Conservation (phyloP, 64 coral and sea anemone species). For the Montipora foliosa region DNA sequence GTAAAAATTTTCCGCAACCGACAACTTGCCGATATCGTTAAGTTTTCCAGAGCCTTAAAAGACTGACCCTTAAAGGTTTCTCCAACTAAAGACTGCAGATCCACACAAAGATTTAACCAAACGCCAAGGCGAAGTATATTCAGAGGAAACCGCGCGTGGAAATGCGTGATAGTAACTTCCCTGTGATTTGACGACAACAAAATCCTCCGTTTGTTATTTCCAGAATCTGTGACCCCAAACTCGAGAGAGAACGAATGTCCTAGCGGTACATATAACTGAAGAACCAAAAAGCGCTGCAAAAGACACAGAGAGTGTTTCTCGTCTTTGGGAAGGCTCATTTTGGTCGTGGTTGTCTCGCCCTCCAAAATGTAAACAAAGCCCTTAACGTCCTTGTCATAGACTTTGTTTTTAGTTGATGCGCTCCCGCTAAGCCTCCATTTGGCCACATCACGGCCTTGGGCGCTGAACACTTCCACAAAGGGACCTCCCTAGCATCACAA, state of each 20-base stretch:
- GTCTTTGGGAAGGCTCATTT: conserved; percentile 96
- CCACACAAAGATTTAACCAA: conserved; percentile 96
- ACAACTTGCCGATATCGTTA: conserved; percentile 96
- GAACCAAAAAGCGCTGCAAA: conserved; percentile 84
- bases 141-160: conserved; percentile 95
- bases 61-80: conserved; percentile 94
- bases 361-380: conserved; percentile 98
- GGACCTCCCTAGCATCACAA: conserved; percentile 79
- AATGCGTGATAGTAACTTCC: conserved; percentile 89
- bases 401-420: conserved; percentile 75
- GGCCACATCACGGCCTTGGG: conserved; percentile 89
- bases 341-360: conserved; percentile 97
- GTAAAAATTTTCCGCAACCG: conserved; percentile 96
- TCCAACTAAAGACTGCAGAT: conserved; percentile 84
- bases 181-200: conserved; percentile 94
- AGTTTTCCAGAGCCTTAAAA: conserved; percentile 90
- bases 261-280: conserved; percentile 85
- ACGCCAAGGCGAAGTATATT: conserved; percentile 87
- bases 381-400: conserved; percentile 95
- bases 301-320: conserved; percentile 93
- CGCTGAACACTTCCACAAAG: conserved; percentile 95
- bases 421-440: conserved; percentile 91
- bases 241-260: conserved; percentile 97
- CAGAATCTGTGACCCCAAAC: conserved; percentile 87
- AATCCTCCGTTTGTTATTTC: conserved; percentile 92